These are phyloP conservation scores for Frankliniella fusca DNA, from an alignment of 2,888 invertebrate species.

Conservation along the genomic window DNA sequence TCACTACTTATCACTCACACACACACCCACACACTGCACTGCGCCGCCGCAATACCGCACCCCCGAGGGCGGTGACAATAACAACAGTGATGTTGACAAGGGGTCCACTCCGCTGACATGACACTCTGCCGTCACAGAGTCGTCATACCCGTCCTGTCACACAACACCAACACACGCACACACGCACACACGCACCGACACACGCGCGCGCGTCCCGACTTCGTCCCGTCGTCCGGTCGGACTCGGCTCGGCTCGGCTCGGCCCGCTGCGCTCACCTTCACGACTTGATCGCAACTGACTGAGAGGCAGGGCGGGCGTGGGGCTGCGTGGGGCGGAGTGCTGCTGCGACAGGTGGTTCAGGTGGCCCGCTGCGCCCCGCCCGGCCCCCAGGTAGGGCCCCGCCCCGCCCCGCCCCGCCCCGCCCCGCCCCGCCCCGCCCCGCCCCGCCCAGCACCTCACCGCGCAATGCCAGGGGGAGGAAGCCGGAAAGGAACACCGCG, in stretches of 20 bases:
- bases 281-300: not conserved
- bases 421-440: not conserved
- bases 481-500: not conserved
- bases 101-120: not conserved
- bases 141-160: not conserved
- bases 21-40: not conserved
- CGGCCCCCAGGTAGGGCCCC: not conserved
- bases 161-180: not conserved
- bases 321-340: not conserved
- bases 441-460: not conserved
- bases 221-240: not conserved
- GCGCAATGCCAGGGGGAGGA: not conserved
- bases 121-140: not conserved
- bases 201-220: not conserved
- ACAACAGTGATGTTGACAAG: not conserved
- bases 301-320: not conserved
- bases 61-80: too few species aligned
- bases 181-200: conserved; percentile 4
- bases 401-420: not conserved
- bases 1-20: not conserved
- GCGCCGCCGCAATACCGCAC: not conserved
- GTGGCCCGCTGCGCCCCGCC: not conserved
- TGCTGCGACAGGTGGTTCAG: not conserved
- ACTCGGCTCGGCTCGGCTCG: not conserved
- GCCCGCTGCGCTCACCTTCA: not conserved